Percentiles rank a stretch among this genome's conserved stretches.
Evolutionary conservation across 2,888 invertebrate species (phyloP).

Genomic region (Euclidia mi): DNA sequence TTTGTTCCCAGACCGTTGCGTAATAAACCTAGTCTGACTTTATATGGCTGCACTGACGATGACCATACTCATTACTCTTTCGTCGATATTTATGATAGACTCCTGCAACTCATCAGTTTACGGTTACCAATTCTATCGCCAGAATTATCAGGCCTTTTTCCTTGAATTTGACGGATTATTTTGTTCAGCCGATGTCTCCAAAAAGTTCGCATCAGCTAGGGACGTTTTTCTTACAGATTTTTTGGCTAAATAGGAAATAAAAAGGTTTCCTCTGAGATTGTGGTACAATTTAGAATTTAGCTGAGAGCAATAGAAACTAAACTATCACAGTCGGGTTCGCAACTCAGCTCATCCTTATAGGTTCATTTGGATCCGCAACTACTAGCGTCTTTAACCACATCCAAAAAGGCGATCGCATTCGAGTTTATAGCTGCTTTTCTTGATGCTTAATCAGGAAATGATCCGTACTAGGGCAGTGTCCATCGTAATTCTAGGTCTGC

Average conservation of each 20-base stretch:
- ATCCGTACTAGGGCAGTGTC: too few species aligned
- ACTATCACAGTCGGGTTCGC: too few species aligned
- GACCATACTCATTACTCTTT: constrained; percentile 46
- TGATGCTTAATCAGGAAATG: too few species aligned
- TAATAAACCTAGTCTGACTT: constrained; percentile 40
- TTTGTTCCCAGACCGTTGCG: constrained; percentile 34
- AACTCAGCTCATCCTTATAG: too few species aligned
- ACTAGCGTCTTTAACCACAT: too few species aligned
- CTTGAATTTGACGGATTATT: background rate
- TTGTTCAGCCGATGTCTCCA: too few species aligned
- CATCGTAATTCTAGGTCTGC: too few species aligned
- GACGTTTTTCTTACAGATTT: background rate
- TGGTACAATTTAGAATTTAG: background rate
- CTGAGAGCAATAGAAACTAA: background rate
- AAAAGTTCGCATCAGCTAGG: background rate
- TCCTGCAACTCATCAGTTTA: constrained; percentile 35
- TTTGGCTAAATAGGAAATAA: background rate
- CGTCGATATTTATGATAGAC: constrained; percentile 50
- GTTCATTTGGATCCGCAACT: too few species aligned
- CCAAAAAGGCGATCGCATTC: too few species aligned
- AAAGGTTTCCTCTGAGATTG: background rate
- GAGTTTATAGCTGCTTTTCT: too few species aligned
- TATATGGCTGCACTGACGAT: constrained; percentile 41
- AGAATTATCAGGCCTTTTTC: background rate
- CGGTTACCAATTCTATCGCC: constrained; percentile 18